Percentiles rank a stretch among this genome's conserved stretches.
Conservation (phyloP, 2,888 invertebrate species). For the Cybosia mesomella region DNA sequence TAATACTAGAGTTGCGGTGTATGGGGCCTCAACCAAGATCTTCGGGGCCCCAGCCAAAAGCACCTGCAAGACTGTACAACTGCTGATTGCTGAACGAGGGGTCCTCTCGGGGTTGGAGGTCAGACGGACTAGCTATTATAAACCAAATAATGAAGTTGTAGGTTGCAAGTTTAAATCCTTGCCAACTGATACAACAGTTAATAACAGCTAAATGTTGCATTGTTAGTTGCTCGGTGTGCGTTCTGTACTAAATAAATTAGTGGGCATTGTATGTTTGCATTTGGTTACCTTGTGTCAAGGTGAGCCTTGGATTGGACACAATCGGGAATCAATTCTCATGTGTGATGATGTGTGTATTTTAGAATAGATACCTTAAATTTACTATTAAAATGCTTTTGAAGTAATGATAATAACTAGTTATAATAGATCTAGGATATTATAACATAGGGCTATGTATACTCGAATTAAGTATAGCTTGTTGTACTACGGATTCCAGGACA, state of each 20-base stretch:
- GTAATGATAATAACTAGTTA: conserved; percentile 1
- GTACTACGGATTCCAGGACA: not conserved
- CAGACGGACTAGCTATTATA: too few species aligned
- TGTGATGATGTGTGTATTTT: conserved; percentile 16
- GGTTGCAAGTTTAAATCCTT: conserved; percentile 40
- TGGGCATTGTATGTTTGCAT: conserved; percentile 61
- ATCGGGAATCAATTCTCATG: conserved; percentile 64
- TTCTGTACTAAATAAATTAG: conserved; percentile 41
- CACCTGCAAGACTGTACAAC: too few species aligned
- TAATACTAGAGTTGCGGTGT: too few species aligned
- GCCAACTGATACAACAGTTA: conserved; percentile 39
- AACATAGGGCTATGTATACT: not conserved
- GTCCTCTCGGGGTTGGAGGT: too few species aligned
- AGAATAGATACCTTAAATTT: conserved; percentile 31
- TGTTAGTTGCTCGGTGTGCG: conserved; percentile 38
- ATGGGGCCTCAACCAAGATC: too few species aligned
- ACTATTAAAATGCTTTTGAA: conserved; percentile 27
- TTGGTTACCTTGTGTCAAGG: conserved; percentile 72
- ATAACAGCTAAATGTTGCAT: conserved; percentile 48
- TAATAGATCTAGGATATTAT: not conserved
- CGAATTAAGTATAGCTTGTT: not conserved
- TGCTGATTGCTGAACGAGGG: too few species aligned
- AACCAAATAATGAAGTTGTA: conserved; percentile 33
- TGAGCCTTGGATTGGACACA: conserved; percentile 63
- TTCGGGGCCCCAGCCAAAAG: too few species aligned